Conservation (phyloP, 2,888 invertebrate genomes). For the Drosophila paramelanica region DNA sequence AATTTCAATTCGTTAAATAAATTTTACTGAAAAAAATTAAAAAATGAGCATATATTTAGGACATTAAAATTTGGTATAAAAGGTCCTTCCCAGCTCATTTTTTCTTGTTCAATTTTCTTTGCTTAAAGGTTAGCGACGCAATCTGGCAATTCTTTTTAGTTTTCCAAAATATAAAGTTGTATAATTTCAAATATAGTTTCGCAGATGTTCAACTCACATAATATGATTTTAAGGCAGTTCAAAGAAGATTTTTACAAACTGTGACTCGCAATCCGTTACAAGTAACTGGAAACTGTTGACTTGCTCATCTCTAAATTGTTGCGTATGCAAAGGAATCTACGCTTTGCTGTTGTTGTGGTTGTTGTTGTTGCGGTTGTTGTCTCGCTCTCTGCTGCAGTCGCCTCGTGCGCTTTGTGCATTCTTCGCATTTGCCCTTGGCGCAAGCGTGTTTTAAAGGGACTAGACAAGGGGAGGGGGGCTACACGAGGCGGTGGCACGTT, state of each 20-base stretch:
- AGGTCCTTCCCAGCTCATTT: no score
- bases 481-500: conserved; percentile 23
- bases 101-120: no score
- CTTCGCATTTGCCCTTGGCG: conserved; percentile 27
- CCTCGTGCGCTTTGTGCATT: conserved; percentile 24
- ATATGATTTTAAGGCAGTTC: neutral
- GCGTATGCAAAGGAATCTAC: conserved; percentile 31
- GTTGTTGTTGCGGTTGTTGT: neutral
- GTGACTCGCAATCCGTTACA: neutral
- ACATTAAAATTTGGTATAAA: no score
- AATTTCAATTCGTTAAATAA: no score
- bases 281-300: neutral
- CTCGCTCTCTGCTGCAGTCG: conserved; percentile 8
- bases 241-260: neutral
- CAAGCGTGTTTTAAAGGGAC: conserved; percentile 42
- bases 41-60: no score
- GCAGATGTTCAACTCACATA: no score
- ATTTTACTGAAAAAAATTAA: no score
- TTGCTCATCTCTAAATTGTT: conserved; percentile 12
- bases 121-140: no score
- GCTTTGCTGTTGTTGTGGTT: no score
- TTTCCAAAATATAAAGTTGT: no score
- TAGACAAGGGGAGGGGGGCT: neutral
- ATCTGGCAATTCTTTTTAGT: no score
- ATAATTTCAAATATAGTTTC: no score